A percentile compares a stretch with the other conserved stretches of the same genome.
phyloP scores from a whole-genome alignment of 2,888 invertebrate species.

The Cheilosia vulpina region DNA sequence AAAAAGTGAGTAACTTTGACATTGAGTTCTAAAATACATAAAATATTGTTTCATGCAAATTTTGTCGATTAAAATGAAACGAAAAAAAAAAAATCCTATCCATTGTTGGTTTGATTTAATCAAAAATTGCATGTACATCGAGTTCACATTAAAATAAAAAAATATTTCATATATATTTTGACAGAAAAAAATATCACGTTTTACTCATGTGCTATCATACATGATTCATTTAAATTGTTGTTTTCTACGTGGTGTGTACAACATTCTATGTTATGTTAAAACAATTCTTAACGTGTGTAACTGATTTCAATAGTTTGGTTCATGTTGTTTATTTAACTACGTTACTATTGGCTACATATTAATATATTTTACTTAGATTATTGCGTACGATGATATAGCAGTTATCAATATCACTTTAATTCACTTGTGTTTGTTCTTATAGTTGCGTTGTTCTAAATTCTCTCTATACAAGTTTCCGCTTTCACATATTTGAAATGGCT shows the following conservation, averaged over 20 bases:
- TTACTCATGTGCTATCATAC: slow-evolving; percentile 72
- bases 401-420: slow-evolving; percentile 65
- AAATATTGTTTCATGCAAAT: slow-evolving; percentile 15
- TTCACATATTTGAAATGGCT: slow-evolving; percentile 61
- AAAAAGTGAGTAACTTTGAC: slow-evolving; percentile 7
- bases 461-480: slow-evolving; percentile 47
- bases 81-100: background rate
- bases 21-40: slow-evolving; percentile 5
- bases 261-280: slow-evolving; percentile 27
- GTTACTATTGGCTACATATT: slow-evolving; percentile 71
- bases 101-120: background rate
- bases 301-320: slow-evolving; percentile 72
- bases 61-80: slow-evolving; percentile 18
- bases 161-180: slow-evolving; percentile 45
- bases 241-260: slow-evolving; percentile 69
- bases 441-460: slow-evolving; percentile 44
- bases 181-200: slow-evolving; percentile 68
- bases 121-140: slow-evolving; percentile 9
- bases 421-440: slow-evolving; percentile 34
- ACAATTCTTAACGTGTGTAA: slow-evolving; percentile 65
- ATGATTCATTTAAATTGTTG: slow-evolving; percentile 71
- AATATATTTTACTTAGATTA: slow-evolving; percentile 67
- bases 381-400: slow-evolving; percentile 72
- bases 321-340: slow-evolving; percentile 73
- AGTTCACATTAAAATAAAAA: slow-evolving; percentile 19